Evolutionary conservation across 2,797 vertebrate species (phyloP).

Genomic region (Paratrypauchen microcephalus): DNA sequence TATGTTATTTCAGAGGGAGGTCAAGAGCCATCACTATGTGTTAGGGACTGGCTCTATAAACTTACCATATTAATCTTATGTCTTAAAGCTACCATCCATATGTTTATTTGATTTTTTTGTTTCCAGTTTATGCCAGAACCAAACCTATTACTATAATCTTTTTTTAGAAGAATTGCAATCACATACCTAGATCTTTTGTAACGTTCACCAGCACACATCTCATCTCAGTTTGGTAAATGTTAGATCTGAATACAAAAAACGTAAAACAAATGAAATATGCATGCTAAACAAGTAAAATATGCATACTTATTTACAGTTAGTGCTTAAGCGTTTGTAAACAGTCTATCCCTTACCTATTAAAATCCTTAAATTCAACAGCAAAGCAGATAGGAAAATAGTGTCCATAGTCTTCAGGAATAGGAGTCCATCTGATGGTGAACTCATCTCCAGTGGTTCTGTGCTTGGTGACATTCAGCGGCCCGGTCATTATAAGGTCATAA

Average conservation of each 20-base stretch:
- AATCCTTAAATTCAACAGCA: slow-evolving; percentile 49
- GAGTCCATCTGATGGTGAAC: slow-evolving; percentile 65
- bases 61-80: too few species aligned
- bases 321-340: neutral
- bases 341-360: slow-evolving; percentile 37
- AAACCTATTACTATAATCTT: neutral
- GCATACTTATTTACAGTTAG: neutral
- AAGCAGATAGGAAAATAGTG: slow-evolving; percentile 63
- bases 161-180: neutral
- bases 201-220: slow-evolving; percentile 63
- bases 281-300: neutral
- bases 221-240: slow-evolving; percentile 67
- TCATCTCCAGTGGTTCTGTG: slow-evolving; percentile 32
- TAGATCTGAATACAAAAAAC: slow-evolving; percentile 35
- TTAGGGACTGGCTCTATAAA: too few species aligned
- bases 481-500: slow-evolving; percentile 56
- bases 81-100: too few species aligned
- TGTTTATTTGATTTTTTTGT: too few species aligned
- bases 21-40: too few species aligned
- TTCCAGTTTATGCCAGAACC: too few species aligned
- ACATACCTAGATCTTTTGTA: slow-evolving; percentile 23
- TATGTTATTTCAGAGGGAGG: too few species aligned
- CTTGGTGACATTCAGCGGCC: slow-evolving; percentile 56
- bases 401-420: slow-evolving; percentile 36
- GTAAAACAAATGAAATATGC: neutral